phyloP scores from a whole-genome alignment of 2,113 vertebrate species.

The Charina bottae region DNA sequence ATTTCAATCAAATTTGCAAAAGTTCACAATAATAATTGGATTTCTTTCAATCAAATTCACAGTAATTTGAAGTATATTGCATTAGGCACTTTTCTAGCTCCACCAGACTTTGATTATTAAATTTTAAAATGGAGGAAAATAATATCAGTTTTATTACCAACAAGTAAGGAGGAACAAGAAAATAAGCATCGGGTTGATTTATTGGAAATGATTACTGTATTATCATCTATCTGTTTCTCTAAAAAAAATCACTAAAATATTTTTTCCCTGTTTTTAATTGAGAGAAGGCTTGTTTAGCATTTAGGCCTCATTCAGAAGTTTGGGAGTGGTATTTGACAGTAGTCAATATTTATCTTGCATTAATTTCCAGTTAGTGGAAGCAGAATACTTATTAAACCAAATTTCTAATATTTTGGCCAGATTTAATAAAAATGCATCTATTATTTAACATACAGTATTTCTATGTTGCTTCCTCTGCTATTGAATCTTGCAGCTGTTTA shows the following conservation, averaged over 20 bases:
- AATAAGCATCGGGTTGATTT: not conserved
- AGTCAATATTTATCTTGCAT: not conserved
- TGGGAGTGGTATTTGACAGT: not conserved
- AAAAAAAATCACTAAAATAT: not conserved
- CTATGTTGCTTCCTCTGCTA: not conserved
- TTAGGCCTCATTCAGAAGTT: not conserved
- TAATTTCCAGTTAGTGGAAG: not conserved
- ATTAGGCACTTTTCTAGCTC: not conserved
- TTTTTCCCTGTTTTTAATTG: not conserved
- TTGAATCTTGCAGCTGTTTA: not conserved
- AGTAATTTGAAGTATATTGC: not conserved
- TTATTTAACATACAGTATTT: not conserved
- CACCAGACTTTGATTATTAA: not conserved
- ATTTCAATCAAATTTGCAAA: not conserved
- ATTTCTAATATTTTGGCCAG: not conserved
- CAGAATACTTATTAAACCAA: accelerated
- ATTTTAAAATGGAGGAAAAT: accelerated
- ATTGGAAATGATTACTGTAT: not conserved
- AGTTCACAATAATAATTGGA: too few species aligned
- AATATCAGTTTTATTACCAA: not conserved
- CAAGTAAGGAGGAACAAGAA: not conserved
- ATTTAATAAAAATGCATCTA: not conserved
- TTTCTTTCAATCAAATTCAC: not conserved
- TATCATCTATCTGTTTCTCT: not conserved
- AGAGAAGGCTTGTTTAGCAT: accelerated